Conservation (phyloP, 2,797 vertebrate genomes). For the Protonibea diacanthus region DNA sequence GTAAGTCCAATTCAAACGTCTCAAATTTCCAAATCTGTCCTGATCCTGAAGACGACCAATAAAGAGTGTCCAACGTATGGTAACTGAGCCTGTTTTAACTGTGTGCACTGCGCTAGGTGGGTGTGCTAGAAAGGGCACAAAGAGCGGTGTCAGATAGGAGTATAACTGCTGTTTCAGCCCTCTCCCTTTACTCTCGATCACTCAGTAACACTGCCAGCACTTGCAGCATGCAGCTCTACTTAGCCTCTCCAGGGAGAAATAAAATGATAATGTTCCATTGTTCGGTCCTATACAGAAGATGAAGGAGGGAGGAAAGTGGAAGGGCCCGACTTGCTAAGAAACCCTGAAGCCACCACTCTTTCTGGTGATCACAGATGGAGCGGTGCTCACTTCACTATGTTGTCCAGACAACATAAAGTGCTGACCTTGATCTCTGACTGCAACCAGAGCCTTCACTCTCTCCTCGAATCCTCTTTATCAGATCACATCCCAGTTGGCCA, state of each 20-base stretch:
- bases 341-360: conserved; percentile 31
- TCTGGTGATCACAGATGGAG: conserved; percentile 65
- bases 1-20: conserved; percentile 49
- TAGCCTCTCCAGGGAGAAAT: conserved; percentile 56
- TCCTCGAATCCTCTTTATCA: conserved; percentile 68
- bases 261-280: conserved; percentile 50
- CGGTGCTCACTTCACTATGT: conserved; percentile 60
- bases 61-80: conserved; percentile 6
- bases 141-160: conserved; percentile 73
- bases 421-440: conserved; percentile 82
- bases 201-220: conserved; percentile 69
- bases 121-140: conserved; percentile 56
- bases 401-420: conserved; percentile 71
- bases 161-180: conserved; percentile 83
- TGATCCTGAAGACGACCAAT: conserved; percentile 23
- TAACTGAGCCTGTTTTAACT: conserved; percentile 46
- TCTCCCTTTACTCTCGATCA: conserved; percentile 69
- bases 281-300: conserved; percentile 29
- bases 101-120: conserved; percentile 55
- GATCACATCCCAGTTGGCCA: conserved; percentile 59
- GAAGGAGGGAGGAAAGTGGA: conserved; percentile 33
- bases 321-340: conserved; percentile 19
- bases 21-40: conserved; percentile 43
- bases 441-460: conserved; percentile 76
- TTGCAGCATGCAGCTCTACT: conserved; percentile 55